phyloP scores from a whole-genome alignment of 2,797 vertebrate species.

The Glyptemys insculpta region DNA sequence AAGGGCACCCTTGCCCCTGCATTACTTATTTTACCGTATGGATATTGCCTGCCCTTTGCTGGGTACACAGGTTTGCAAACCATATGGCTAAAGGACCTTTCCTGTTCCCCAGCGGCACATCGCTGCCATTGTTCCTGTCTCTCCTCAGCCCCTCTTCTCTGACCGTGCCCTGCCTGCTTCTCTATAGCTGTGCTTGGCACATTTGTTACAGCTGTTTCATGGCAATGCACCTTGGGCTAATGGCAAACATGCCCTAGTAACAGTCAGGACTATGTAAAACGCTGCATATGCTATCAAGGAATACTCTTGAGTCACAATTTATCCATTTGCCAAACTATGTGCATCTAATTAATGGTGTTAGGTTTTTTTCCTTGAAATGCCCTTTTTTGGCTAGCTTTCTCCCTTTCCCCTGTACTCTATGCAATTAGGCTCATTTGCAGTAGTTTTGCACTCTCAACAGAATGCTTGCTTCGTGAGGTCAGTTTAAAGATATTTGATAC shows the following conservation, averaged over 20 bases:
- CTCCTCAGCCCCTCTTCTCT: not conserved
- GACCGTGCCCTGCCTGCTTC: not conserved
- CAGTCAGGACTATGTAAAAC: not conserved
- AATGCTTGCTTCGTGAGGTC: fast-evolving
- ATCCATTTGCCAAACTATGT: not conserved
- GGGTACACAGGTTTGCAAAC: not conserved
- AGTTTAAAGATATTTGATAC: not conserved
- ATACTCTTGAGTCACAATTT: not conserved
- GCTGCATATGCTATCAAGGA: not conserved
- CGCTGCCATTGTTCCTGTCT: not conserved
- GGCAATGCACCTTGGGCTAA: not conserved
- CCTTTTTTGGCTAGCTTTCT: not conserved
- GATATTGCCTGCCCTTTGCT: not conserved
- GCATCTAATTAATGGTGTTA: not conserved
- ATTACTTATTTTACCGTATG: not conserved
- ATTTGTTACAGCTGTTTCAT: not conserved
- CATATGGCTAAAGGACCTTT: not conserved
- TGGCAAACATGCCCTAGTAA: not conserved
- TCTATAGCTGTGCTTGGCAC: not conserved
- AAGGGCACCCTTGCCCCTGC: not conserved
- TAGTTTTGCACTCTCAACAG: fast-evolving
- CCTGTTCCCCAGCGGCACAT: not conserved
- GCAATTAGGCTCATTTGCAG: not conserved
- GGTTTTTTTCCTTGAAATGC: not conserved
- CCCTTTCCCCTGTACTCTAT: not conserved